Evolutionary conservation across 2,797 vertebrate species (phyloP), one percentile per base, ranked within the genome.

Genomic region (Percopsis omiscomaycus): DNA sequence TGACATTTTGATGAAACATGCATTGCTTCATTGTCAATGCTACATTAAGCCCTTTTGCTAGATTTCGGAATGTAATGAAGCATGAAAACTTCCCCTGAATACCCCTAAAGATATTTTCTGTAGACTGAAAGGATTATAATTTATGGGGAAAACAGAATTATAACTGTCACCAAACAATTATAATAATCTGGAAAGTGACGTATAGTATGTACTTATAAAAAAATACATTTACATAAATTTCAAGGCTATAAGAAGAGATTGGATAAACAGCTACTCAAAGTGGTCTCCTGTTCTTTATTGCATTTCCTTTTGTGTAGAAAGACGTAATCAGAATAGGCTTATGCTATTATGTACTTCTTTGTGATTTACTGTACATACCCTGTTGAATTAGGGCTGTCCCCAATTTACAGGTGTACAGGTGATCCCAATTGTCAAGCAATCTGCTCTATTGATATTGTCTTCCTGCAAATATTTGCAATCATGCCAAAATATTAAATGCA

Each of bases 41-140:
- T 88, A 88, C 82, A 75, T 88, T 85, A 89, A 90, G 89, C 89
- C 89, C 89, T 89, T 89, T 67, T 81, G 82, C 74, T 80, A 74
- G 75, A 84, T 83, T 79, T 69, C 80, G 86, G 88, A 89, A 88
- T 87, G 87, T 91, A 82, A 84, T 87, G 84, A 90, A 89, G 83
- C 81, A 84, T 81, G 80, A 62, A 76, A 75, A 62, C 37, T 10
- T 42, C 37, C 37, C 37, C 68, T 75, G 61, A 71, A 28, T 71
- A 56, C 70, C 71, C 74, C 28, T 63, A 68, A 22, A 73, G 68
- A 64, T 64, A 44, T 3, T 22, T 61, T 71, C 65, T 55, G 51
- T 69, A 66, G 62, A 74, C 15, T 16, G 64, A n/a, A 50, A 62
- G 64, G 49, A 64, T 59, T 50, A 60, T 32, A 65, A 77, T 55